Conservation (phyloP, 92 coral and sea anemone species). For the Zoanthus gigantus region DNA sequence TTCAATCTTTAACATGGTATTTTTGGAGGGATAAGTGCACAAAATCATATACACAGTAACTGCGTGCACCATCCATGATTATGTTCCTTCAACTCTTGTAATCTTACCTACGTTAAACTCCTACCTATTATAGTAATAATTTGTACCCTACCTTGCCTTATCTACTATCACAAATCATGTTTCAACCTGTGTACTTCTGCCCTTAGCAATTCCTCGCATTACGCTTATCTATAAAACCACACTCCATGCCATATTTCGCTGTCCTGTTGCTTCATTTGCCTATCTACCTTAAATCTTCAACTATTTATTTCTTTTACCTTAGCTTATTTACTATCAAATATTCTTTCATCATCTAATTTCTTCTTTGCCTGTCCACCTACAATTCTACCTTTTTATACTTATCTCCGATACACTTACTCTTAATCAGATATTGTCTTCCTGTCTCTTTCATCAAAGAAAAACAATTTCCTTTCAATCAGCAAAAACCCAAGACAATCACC, state of each 20-base stretch:
- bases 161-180: no score
- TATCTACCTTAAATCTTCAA: background rate
- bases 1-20: no score
- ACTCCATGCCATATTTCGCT: background rate
- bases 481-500: background rate
- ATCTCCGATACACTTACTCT: background rate
- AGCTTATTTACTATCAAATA: background rate
- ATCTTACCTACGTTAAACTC: no score
- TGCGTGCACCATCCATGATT: no score
- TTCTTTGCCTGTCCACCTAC: background rate
- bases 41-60: no score
- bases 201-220: no score
- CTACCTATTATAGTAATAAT: no score
- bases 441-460: background rate
- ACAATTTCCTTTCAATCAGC: background rate
- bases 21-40: no score
- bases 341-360: background rate
- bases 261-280: background rate
- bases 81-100: no score
- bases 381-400: background rate
- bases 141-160: no score
- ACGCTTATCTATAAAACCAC: background rate
- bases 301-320: background rate
- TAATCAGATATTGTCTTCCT: background rate
- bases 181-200: no score